Evolutionary conservation across 2,797 vertebrate genomes (phyloP), one percentile per base, ranked within the genome.

Genomic region (Sebastes nivosus): DNA sequence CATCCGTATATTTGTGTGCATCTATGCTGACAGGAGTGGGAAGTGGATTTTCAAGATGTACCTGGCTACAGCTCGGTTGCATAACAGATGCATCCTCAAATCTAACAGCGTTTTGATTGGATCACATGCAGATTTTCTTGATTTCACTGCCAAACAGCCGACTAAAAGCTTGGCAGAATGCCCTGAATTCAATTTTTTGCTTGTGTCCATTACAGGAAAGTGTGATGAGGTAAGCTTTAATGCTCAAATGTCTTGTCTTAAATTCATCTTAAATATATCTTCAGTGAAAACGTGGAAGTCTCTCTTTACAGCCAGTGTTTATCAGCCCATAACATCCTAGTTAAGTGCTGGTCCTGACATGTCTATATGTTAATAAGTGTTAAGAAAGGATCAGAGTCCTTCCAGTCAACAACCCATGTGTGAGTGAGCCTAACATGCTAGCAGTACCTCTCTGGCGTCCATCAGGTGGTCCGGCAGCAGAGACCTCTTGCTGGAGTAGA

Each of bases 391-490:
- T 12, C 2, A 50, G 13, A 75, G 8, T 54, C 38, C 18, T 2
- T 46, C 16, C 16, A 18, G n/a, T 20, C n/a, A 8, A 2, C 29
- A 50, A 16, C 30, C 24, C 13, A 8, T 30, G 6, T 27, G 18
- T 30, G 29, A 29, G 4, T 59, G 24, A 22, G 18, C 6, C 8
- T 12, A 16, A 69, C 30, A 29, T 22, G 34, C 46, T 2, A 11
- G 20, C 34, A 25, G 70, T 88, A 99, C 98, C 97, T 99, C 98
- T 95, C 97, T 96, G 86, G 98, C 98, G 24, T 99, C 97, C 83
- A 97, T 93, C 87, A 99, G 95, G 87, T 99, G 97, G 91, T 99
- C 98, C 6, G 97, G 98, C 72, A 98, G 96, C 87, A 97, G 91
- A 13, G 97, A 97, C 90, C 96, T 97, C 92, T 96, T 97, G 88